Evolutionary conservation across 2,888 invertebrate genomes (phyloP).

Genomic region (Perizoma flavofasciatum): DNA sequence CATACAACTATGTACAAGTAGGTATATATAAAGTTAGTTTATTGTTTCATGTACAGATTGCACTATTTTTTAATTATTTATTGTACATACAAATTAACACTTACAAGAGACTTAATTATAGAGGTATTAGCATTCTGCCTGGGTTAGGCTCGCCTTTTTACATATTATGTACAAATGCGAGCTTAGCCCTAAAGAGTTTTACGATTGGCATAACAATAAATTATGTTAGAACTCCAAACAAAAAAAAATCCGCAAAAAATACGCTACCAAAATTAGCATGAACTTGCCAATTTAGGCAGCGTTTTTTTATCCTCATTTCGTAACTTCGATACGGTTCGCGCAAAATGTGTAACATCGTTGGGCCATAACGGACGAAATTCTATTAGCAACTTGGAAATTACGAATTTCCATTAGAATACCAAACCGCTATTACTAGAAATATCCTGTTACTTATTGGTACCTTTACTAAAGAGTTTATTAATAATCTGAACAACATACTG

Average conservation of each 20-base stretch:
- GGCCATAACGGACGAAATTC: constrained; percentile 64
- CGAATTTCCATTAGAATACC: constrained; percentile 40
- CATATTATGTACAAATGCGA: no score
- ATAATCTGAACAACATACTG: constrained; percentile 22
- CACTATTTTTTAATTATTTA: no score
- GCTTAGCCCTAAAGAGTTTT: no score
- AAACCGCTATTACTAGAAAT: constrained; percentile 37
- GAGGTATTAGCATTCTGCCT: no score
- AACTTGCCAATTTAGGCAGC: constrained; percentile 63
- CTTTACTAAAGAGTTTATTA: constrained; percentile 7
- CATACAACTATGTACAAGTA: no score
- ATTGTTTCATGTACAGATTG: no score
- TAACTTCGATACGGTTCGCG: constrained; percentile 72
- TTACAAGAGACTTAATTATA: no score
- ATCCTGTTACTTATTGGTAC: constrained; percentile 32
- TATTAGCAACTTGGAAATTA: constrained; percentile 56
- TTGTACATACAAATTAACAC: no score
- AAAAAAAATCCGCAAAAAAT: constrained; percentile 49
- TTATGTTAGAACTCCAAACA: constrained; percentile 6
- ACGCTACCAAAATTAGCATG: constrained; percentile 69
- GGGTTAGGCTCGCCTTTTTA: no score
- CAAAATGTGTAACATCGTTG: constrained; percentile 75
- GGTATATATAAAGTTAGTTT: no score
- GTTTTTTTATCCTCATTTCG: constrained; percentile 64
- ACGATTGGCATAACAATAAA: no score